Base-by-base conservation (phyloP, 2,888 invertebrate genomes). In the Helobdella robusta region DNA sequence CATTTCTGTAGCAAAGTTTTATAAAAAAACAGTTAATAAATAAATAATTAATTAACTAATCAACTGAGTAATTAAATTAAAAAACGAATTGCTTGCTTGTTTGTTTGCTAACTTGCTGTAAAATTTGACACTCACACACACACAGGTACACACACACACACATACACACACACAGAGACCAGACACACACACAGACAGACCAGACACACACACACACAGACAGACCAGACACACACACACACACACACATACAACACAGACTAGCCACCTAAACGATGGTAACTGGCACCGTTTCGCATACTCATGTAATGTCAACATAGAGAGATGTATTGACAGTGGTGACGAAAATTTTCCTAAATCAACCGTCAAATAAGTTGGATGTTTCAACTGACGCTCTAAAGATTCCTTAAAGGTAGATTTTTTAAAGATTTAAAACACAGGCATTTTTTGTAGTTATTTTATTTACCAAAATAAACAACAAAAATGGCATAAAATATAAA, bases 341-440 rank as follows among this genome's bases (percentile, higher is more conserved):
- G 74, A 73, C 74, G 73, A 72, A 69, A 75, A 72, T 66, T 77
- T 77, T 67, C 73, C 71, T 6, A 76, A 72, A 73, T 79, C 78
- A 35, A 76, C 71, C 20, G 71, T 67, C 5, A 75, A 58, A 11
- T 75, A 67, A 44, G 69, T 68, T 40, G 79, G 79, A 1, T 69
- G 69, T 44, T 60, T 64, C 25, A 78, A 63, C 68, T 78, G 75
- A 5, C 70, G 60, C 66, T 74, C 73, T 32, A 78, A 63, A 58
- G 73, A 71, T 70, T 73, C 69, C 77, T 78, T 69, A 30, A 70
- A 61, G 35, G 15, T 30, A n/a, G n/a, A n/a, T n/a, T n/a, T n/a
- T n/a, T n/a, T n/a, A n/a, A n/a, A n/a, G n/a, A n/a, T n/a, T n/a
- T n/a, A n/a, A n/a, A n/a, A n/a, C n/a, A n/a, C n/a, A n/a, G n/a